Evolutionary conservation across 2,797 vertebrate genomes (phyloP).

Genomic region (Sebastes iracundus): DNA sequence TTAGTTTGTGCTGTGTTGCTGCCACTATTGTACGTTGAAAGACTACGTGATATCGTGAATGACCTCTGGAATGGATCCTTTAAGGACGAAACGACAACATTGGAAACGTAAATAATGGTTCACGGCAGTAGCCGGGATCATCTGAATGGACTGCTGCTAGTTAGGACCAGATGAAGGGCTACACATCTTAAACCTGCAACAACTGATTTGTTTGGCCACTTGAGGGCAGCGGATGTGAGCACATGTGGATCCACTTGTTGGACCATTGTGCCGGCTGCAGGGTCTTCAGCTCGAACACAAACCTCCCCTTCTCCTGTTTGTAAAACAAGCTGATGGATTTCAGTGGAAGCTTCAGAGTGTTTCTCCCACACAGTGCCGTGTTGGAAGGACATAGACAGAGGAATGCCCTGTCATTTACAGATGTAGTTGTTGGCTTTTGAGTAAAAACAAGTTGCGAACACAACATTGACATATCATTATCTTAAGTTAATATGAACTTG

Average conservation of each 20-base stretch:
- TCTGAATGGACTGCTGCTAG: not conserved
- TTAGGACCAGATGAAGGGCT: not conserved
- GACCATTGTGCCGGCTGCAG: not conserved
- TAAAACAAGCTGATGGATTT: too few species aligned
- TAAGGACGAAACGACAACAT: not conserved
- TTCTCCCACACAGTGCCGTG: too few species aligned
- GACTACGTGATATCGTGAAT: not conserved
- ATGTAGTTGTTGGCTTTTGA: not conserved
- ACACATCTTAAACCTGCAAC: not conserved
- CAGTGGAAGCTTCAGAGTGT: too few species aligned
- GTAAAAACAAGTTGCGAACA: not conserved
- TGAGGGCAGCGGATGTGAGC: fast-evolving
- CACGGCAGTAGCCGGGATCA: not conserved
- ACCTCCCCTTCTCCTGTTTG: too few species aligned
- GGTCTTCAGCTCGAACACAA: too few species aligned
- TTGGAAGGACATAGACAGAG: too few species aligned
- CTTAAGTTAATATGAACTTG: too few species aligned
- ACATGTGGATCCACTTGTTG: not conserved
- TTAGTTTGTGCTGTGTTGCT: not conserved
- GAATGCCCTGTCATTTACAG: not conserved
- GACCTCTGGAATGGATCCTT: not conserved
- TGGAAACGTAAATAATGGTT: not conserved
- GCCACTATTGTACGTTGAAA: not conserved
- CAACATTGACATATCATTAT: too few species aligned
- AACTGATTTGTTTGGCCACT: not conserved